phyloP scores from a whole-genome alignment of 53 echinoderm and acorn worm species.

The Apostichopus leukothele region DNA sequence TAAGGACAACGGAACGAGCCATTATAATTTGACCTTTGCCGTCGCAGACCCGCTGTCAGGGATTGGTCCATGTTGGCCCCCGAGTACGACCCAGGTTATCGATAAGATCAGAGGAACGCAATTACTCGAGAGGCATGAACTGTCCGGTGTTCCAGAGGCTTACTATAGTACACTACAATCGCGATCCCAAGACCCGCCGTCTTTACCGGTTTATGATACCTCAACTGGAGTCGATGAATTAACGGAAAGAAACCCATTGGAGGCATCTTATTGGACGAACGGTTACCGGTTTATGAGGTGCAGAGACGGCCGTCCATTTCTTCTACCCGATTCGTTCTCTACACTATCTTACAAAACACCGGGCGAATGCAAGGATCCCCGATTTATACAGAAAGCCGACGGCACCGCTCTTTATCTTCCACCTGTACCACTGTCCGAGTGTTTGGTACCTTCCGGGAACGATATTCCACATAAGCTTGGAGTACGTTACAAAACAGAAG shows the following conservation, averaged over 20 bases:
- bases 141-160: constrained; percentile 58
- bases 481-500: constrained; percentile 86
- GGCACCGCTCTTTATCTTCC: constrained; percentile 63
- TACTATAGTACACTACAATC: constrained; percentile 53
- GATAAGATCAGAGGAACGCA: constrained; percentile 79
- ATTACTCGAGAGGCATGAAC: constrained; percentile 75
- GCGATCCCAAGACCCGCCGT: not conserved
- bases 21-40: not conserved
- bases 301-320: too few species aligned
- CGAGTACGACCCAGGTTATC: constrained; percentile 77
- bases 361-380: constrained; percentile 2
- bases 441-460: constrained; percentile 68
- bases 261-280: not conserved
- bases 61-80: constrained; percentile 93
- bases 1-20: not conserved
- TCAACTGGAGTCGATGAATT: not conserved
- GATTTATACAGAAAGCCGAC: not conserved
- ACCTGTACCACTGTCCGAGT: constrained; percentile 79
- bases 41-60: constrained; percentile 56
- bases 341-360: not conserved
- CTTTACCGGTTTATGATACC: not conserved
- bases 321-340: not conserved
- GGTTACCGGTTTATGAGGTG: not conserved
- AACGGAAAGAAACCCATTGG: not conserved
- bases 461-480: constrained; percentile 79